These are phyloP conservation scores for Magallana ariakensis DNA, from an alignment of 1,140 invertebrate genomes.

Conservation along the genomic window DNA sequence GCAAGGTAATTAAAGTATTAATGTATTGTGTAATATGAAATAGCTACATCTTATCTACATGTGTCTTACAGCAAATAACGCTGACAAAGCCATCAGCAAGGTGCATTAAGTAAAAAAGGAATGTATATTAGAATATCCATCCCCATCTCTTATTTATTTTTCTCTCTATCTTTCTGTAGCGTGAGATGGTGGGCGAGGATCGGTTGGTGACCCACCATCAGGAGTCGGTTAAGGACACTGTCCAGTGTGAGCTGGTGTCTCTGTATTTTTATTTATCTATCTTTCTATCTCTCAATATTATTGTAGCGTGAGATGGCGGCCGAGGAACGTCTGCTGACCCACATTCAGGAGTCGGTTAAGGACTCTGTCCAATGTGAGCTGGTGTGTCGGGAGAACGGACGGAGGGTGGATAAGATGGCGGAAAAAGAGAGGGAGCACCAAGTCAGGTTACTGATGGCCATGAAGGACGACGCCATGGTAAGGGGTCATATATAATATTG, in stretches of 20 bases:
- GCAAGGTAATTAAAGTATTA: neutral
- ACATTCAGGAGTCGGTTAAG: neutral
- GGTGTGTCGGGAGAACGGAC: neutral
- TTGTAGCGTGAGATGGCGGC: neutral
- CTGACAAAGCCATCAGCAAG: no score
- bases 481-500: neutral
- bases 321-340: neutral
- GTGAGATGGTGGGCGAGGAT: no score
- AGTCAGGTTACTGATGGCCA: conserved; percentile 24
- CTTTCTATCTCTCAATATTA: no score
- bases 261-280: no score
- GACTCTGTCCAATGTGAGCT: conserved; percentile 38
- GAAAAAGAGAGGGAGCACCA: conserved; percentile 46
- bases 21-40: no score
- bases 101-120: no score
- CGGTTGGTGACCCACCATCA: no score
- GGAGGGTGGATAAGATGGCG: neutral
- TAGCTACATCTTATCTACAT: no score
- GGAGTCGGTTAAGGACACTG: neutral
- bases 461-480: conserved; percentile 22
- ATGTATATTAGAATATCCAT: no score
- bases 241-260: conserved; percentile 38
- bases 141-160: no score
- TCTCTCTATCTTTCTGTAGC: no score
- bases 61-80: no score